phyloP scores from a whole-genome alignment of 1,140 invertebrate genomes.

The Pogonomyrmex californicus region DNA sequence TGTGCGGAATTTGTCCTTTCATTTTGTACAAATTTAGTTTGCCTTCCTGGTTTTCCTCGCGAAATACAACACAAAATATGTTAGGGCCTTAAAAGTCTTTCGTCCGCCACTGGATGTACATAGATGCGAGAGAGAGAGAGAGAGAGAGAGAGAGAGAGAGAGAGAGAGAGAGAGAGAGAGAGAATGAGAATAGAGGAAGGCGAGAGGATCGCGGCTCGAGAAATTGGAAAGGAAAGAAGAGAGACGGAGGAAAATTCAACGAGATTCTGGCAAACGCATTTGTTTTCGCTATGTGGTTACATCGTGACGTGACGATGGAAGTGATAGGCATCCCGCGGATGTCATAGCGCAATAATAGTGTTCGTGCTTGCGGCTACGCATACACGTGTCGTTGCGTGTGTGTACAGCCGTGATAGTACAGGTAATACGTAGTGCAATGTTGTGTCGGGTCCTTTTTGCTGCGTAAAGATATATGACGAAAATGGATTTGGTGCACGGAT shows the following conservation, averaged over 20 bases:
- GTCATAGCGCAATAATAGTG: conserved; percentile 45
- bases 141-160: too few species aligned
- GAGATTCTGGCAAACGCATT: conserved; percentile 60
- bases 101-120: neutral
- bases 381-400: neutral
- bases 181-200: neutral
- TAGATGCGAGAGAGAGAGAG: neutral
- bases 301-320: conserved; percentile 59
- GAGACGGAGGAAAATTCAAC: conserved; percentile 23
- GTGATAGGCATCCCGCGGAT: conserved; percentile 55
- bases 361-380: neutral
- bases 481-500: conserved; percentile 37
- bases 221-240: conserved; percentile 49
- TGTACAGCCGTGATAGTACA: conserved; percentile 10
- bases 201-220: conserved; percentile 18
- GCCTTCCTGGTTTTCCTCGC: neutral
- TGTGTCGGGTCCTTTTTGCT: conserved; percentile 47
- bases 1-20: neutral
- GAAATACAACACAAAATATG: conserved; percentile 34
- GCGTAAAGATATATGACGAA: conserved; percentile 50
- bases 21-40: conserved; percentile 6
- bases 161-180: neutral
- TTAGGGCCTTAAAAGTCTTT: conserved; percentile 31
- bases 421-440: conserved; percentile 51
- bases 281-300: conserved; percentile 60